A percentile compares a stretch with the other conserved stretches of the same genome.
phyloP scores from a whole-genome alignment of 2,797 vertebrate species.

The Selene dorsalis region DNA sequence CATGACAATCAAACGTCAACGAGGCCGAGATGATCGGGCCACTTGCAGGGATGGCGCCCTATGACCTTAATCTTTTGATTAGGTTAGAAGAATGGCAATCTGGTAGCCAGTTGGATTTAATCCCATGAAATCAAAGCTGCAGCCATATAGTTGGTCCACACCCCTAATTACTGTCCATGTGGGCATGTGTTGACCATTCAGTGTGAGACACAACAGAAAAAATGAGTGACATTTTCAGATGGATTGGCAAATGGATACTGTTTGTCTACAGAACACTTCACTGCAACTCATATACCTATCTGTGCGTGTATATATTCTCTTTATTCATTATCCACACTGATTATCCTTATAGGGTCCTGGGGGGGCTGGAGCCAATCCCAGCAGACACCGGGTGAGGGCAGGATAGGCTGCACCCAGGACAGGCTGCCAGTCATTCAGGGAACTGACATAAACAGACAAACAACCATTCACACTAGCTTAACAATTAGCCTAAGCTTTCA shows the following conservation, averaged over 20 bases:
- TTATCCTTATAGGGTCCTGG: too few relatives aligned
- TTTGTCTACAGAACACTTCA: constrained; percentile 19
- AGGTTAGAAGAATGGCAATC: constrained; percentile 74
- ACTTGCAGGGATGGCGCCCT: constrained; percentile 49
- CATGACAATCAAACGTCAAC: not conserved
- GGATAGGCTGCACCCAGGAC: too few relatives aligned
- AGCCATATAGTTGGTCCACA: constrained; percentile 65
- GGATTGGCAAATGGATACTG: constrained; percentile 31
- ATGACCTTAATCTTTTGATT: constrained; percentile 80
- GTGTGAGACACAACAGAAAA: constrained; percentile 49
- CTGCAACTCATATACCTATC: constrained; percentile 13
- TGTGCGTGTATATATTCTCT: not conserved
- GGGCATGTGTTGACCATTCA: constrained; percentile 33
- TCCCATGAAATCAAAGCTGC: constrained; percentile 75
- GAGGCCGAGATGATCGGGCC: constrained; percentile 44
- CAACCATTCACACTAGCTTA: too few relatives aligned
- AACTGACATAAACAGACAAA: too few relatives aligned
- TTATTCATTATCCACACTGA: not conserved
- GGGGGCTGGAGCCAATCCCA: too few relatives aligned
- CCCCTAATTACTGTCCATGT: constrained; percentile 67
- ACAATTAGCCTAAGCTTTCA: too few relatives aligned
- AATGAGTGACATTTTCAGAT: constrained; percentile 62
- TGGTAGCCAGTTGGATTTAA: constrained; percentile 71
- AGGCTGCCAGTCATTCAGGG: too few relatives aligned
- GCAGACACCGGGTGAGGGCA: too few relatives aligned